A percentile compares a stretch with the other conserved stretches of the same genome.
phyloP scores from a whole-genome alignment of 2,888 invertebrate species.

The Branchellion lobata region DNA sequence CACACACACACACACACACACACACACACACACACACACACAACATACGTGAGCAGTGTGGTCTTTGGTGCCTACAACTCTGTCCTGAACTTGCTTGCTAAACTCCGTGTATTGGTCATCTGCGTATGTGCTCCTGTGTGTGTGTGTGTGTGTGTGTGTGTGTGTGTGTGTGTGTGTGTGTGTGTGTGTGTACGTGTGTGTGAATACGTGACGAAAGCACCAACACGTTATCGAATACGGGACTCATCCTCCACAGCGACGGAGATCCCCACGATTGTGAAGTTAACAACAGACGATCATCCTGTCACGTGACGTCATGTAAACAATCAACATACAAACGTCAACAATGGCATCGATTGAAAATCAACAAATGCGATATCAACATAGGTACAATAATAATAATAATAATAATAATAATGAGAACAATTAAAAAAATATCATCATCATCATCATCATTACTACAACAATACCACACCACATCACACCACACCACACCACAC shows the following conservation, averaged over 20 bases:
- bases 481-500: background rate
- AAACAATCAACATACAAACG: background rate
- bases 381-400: too few species aligned
- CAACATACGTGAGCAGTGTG: slow-evolving; percentile 79
- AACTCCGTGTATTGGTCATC: slow-evolving; percentile 89
- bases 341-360: too few species aligned
- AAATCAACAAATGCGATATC: too few species aligned
- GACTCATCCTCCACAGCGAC: slow-evolving; percentile 71
- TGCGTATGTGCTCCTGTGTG: slow-evolving; percentile 71
- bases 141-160: background rate
- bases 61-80: slow-evolving; percentile 83
- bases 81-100: slow-evolving; percentile 77
- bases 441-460: slow-evolving; percentile 1
- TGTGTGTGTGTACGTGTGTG: background rate
- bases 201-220: slow-evolving; percentile 52
- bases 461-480: slow-evolving; percentile 36
- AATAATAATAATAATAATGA: slow-evolving; percentile 10
- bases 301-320: too few species aligned
- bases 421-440: background rate
- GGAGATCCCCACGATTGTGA: slow-evolving; percentile 83
- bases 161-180: background rate
- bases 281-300: slow-evolving; percentile 78
- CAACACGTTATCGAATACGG: slow-evolving; percentile 69
- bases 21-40: too few species aligned
- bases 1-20: too few species aligned